Percentiles rank a stretch among this genome's conserved stretches.
phyloP scores from a whole-genome alignment of 2,113 vertebrate species.

The Protomyctophum bolini region DNA sequence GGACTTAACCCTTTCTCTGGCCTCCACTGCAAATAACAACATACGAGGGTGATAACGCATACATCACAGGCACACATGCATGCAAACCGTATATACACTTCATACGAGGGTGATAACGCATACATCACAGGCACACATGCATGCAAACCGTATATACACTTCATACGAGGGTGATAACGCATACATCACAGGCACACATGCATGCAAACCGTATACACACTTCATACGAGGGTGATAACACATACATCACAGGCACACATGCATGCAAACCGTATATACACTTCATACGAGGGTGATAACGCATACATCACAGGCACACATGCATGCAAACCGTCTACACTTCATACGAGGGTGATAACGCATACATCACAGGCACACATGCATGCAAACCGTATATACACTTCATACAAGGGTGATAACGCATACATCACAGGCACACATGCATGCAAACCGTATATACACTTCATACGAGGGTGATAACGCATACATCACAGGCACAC shows the following conservation, averaged over 20 bases:
- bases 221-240: constrained; percentile 19
- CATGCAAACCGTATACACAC: constrained; percentile 14
- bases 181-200: constrained; percentile 5
- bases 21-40: constrained; percentile 38
- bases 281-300: too few species aligned
- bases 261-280: constrained; percentile 16
- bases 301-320: too few species aligned
- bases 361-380: too few species aligned
- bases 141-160: constrained; percentile 15
- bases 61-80: neutral
- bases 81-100: constrained; percentile 15
- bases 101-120: constrained; percentile 22
- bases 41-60: constrained; percentile 20
- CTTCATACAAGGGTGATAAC: constrained; percentile 23
- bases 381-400: too few species aligned
- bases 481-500: too few species aligned
- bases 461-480: too few species aligned
- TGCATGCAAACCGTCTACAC: too few species aligned
- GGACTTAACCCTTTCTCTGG: constrained; percentile 16
- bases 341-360: too few species aligned
- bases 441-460: constrained; percentile 19
- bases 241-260: constrained; percentile 3
- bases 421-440: constrained; percentile 3
- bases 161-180: constrained; percentile 20
- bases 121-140: constrained; percentile 2